These are phyloP conservation scores for Epinephelus cyanopodus DNA, from an alignment of 2,113 vertebrate species.

Conservation along the genomic window DNA sequence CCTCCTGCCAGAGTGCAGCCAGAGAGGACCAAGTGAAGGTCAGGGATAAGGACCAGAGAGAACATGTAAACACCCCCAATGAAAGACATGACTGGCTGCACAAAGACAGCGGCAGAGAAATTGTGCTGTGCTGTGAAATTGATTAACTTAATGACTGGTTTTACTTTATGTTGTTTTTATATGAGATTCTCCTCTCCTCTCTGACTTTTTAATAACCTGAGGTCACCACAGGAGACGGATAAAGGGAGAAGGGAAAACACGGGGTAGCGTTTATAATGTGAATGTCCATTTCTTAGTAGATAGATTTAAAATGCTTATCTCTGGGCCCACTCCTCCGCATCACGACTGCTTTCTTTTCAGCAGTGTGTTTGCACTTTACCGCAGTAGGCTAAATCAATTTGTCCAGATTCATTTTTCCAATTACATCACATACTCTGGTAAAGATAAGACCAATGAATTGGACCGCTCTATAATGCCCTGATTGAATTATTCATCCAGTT, in stretches of 20 bases:
- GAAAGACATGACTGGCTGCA: constrained; percentile 32
- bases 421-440: constrained; percentile 78
- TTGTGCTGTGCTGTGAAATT: not conserved
- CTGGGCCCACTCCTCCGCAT: constrained; percentile 71
- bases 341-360: constrained; percentile 25
- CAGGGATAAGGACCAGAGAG: constrained; percentile 61
- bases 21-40: constrained; percentile 73
- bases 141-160: not conserved
- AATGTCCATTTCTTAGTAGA: constrained; percentile 53
- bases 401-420: constrained; percentile 87
- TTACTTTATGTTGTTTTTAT: constrained; percentile 13
- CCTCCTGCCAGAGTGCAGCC: constrained; percentile 67
- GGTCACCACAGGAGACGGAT: not conserved
- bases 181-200: constrained; percentile 6
- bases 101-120: constrained; percentile 24
- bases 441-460: constrained; percentile 54
- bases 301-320: constrained; percentile 80
- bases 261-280: constrained; percentile 55
- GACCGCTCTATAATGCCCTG: constrained; percentile 19
- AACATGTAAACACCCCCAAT: constrained; percentile 55
- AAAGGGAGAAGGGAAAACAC: not conserved
- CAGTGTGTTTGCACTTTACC: constrained; percentile 75
- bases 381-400: constrained; percentile 88
- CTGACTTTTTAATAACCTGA: constrained; percentile 9
- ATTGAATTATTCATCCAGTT: constrained; percentile 72